Conservation (phyloP, 2,797 vertebrate genomes). For the Takifugu rubripes region DNA sequence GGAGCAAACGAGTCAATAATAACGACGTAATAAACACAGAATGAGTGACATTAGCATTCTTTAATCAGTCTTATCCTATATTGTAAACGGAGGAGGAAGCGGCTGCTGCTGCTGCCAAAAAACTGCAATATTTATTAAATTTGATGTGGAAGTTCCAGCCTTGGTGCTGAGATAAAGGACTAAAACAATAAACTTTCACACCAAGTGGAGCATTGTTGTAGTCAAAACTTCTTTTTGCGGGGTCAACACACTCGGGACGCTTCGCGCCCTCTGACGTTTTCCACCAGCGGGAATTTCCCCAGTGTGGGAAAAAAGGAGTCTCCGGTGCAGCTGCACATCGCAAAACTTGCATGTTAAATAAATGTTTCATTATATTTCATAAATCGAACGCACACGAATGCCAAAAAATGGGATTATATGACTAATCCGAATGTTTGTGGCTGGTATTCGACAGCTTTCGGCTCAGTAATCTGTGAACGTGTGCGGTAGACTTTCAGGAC, state of each 20-base stretch:
- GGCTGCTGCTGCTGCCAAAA: neutral
- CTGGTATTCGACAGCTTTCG: slow-evolving; percentile 3
- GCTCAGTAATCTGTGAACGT: neutral
- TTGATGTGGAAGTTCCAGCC: slow-evolving; percentile 1
- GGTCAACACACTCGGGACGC: slow-evolving; percentile 16
- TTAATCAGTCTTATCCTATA: neutral
- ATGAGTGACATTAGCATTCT: too few relatives aligned
- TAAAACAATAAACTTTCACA: slow-evolving; percentile 40
- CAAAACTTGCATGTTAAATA: slow-evolving; percentile 9
- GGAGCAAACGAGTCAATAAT: slow-evolving; percentile 13
- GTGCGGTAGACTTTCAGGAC: too few relatives aligned
- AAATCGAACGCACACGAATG: neutral
- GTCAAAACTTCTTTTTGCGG: slow-evolving; percentile 22
- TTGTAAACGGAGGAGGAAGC: too few relatives aligned
- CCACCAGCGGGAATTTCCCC: slow-evolving; percentile 22
- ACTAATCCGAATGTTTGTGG: slow-evolving; percentile 5
- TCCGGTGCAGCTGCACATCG: slow-evolving; percentile 13
- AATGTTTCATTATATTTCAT: slow-evolving; percentile 4
- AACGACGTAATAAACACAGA: too few relatives aligned
- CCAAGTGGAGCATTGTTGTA: slow-evolving; percentile 10
- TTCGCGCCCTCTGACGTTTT: slow-evolving; percentile 18
- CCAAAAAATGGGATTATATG: neutral
- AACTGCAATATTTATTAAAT: slow-evolving; percentile 24
- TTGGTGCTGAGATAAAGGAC: slow-evolving; percentile 23
- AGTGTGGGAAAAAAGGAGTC: neutral